Conservation (phyloP, 2,888 invertebrate genomes). For the Mechanitis mazaeus region DNA sequence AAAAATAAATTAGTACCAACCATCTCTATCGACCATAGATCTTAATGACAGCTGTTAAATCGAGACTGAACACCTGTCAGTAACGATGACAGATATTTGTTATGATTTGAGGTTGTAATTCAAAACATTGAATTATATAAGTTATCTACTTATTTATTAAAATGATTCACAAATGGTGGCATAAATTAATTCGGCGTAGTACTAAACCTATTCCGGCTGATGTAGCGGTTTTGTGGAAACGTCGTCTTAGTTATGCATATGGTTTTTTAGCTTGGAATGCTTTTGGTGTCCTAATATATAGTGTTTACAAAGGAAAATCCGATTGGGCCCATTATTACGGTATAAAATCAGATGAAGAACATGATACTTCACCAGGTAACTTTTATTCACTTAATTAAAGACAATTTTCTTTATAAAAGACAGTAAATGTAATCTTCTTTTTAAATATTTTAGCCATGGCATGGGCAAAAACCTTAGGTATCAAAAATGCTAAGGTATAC, state of each 20-base stretch:
- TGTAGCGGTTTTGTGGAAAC: slow-evolving; percentile 77
- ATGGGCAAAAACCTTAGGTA: slow-evolving; percentile 75
- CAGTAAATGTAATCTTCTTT: no score
- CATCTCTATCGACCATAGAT: background rate
- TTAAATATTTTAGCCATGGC: slow-evolving; percentile 63
- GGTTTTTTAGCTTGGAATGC: slow-evolving; percentile 84
- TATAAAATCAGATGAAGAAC: slow-evolving; percentile 78
- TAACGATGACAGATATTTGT: background rate
- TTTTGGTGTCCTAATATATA: slow-evolving; percentile 79
- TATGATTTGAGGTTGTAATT: slow-evolving; percentile 1
- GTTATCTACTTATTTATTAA: slow-evolving; percentile 19
- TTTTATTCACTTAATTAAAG: background rate
- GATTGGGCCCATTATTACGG: slow-evolving; percentile 83
- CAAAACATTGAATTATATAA: background rate
- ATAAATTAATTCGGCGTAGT: slow-evolving; percentile 56
- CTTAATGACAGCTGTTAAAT: background rate
- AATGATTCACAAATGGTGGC: slow-evolving; percentile 65
- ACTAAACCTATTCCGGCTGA: slow-evolving; percentile 64
- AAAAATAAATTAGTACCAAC: no score
- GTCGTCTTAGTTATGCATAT: slow-evolving; percentile 78
- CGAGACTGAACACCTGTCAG: background rate
- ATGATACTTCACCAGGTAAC: slow-evolving; percentile 75
- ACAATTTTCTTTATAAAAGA: slow-evolving; percentile 1
- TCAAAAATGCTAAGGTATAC: slow-evolving; percentile 75
- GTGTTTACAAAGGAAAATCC: slow-evolving; percentile 75